A percentile compares a stretch with the other conserved stretches of the same genome.
Evolutionary conservation across 2,797 vertebrate species (phyloP).

Genomic region (Huso huso): DNA sequence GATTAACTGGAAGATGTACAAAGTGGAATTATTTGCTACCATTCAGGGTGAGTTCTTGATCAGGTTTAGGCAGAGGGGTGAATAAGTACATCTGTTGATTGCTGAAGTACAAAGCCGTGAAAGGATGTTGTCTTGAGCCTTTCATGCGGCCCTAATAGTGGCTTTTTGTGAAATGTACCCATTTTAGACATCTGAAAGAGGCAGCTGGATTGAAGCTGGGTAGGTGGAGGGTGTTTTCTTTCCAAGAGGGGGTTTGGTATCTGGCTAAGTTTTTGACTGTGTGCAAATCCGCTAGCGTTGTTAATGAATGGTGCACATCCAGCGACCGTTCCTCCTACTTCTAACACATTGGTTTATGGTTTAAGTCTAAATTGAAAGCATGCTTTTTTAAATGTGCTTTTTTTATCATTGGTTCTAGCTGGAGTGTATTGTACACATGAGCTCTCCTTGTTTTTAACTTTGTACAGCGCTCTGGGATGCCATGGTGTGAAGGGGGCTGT

Average conservation of each 20-base stretch:
- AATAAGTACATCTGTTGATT: slow-evolving; percentile 89
- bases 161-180: slow-evolving; percentile 81
- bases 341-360: no score
- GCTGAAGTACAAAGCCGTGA: slow-evolving; percentile 82
- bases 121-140: slow-evolving; percentile 82
- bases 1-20: slow-evolving; percentile 99
- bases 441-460: no score
- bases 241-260: slow-evolving; percentile 57
- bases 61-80: slow-evolving; percentile 67
- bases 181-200: slow-evolving; percentile 70
- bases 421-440: no score
- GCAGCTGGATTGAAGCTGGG: slow-evolving; percentile 77
- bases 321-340: neutral
- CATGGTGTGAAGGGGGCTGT: no score
- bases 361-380: no score
- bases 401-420: no score
- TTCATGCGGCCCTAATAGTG: slow-evolving; percentile 79
- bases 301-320: slow-evolving; percentile 2
- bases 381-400: no score
- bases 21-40: slow-evolving; percentile 96
- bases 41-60: slow-evolving; percentile 84
- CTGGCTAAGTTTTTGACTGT: slow-evolving; percentile 70
- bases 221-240: slow-evolving; percentile 51
- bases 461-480: no score
- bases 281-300: slow-evolving; percentile 55